Conservation (phyloP, 2,797 vertebrate species). For the Periparus ater region DNA sequence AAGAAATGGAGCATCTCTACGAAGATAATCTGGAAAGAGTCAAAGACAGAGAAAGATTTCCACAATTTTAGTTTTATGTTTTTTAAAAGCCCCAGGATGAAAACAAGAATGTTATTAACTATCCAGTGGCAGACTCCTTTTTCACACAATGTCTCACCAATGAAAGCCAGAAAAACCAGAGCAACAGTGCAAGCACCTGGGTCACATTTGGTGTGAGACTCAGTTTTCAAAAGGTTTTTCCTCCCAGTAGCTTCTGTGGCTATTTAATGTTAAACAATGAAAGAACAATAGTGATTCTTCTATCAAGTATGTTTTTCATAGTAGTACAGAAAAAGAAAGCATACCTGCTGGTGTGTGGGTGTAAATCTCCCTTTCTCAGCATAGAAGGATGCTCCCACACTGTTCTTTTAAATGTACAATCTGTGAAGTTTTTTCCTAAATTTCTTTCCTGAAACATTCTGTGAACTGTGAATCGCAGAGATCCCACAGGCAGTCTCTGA, state of each 20-base stretch:
- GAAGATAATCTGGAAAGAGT: background rate
- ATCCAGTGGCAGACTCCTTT: background rate
- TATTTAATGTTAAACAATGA: background rate
- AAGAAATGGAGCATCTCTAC: background rate
- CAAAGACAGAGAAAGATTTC: background rate
- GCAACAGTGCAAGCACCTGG: background rate
- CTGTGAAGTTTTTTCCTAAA: background rate
- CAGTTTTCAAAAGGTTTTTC: background rate
- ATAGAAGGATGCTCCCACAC: slow-evolving; percentile 3
- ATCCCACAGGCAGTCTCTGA: background rate
- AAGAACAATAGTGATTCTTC: background rate
- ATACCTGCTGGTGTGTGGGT: background rate
- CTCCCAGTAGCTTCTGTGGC: background rate
- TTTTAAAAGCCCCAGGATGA: background rate
- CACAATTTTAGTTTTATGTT: background rate
- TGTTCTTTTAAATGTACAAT: slow-evolving; percentile 24
- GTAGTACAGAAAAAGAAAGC: slow-evolving; percentile 34
- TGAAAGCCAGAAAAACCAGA: background rate
- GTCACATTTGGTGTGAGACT: background rate
- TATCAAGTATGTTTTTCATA: background rate
- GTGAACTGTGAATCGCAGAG: background rate
- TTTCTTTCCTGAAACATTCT: background rate
- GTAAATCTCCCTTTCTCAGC: slow-evolving; percentile 8
- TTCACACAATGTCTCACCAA: background rate
- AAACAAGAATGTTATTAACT: background rate